Percentiles rank a stretch among this genome's conserved stretches.
Conservation (phyloP, 2,888 invertebrate genomes). For the Neria commutata region DNA sequence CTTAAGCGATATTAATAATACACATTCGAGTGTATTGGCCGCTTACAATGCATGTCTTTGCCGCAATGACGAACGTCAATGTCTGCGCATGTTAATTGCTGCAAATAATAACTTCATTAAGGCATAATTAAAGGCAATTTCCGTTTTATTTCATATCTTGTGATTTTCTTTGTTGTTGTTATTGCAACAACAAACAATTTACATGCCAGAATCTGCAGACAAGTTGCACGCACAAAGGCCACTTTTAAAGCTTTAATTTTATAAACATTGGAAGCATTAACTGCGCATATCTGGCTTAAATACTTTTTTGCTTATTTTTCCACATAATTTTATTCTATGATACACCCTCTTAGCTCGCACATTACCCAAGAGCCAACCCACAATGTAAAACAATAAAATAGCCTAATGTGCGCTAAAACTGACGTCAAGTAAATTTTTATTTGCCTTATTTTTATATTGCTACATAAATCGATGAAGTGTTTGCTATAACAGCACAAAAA, state of each 20-base stretch:
- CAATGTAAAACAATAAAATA: background rate
- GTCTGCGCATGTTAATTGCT: background rate
- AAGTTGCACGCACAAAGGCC: no score
- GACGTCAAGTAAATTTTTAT: background rate
- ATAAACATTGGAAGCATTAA: no score
- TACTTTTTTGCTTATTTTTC: no score
- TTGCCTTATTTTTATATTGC: background rate
- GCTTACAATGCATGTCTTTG: no score
- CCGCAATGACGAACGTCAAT: no score
- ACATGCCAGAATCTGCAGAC: background rate
- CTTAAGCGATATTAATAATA: no score
- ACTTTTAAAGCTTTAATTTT: no score
- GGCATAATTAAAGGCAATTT: conserved; percentile 44
- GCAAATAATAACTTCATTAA: conserved; percentile 36
- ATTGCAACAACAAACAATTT: background rate
- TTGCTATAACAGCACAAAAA: background rate
- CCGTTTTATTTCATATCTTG: conserved; percentile 15
- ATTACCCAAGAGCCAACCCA: background rate
- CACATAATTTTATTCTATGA: no score
- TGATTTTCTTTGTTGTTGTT: no score
- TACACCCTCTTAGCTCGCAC: background rate
- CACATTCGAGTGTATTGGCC: no score
- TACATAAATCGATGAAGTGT: background rate
- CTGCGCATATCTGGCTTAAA: no score
- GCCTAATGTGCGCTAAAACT: background rate